Conservation (phyloP, 2,797 vertebrate genomes). For the Ptychadena robeensis region DNA sequence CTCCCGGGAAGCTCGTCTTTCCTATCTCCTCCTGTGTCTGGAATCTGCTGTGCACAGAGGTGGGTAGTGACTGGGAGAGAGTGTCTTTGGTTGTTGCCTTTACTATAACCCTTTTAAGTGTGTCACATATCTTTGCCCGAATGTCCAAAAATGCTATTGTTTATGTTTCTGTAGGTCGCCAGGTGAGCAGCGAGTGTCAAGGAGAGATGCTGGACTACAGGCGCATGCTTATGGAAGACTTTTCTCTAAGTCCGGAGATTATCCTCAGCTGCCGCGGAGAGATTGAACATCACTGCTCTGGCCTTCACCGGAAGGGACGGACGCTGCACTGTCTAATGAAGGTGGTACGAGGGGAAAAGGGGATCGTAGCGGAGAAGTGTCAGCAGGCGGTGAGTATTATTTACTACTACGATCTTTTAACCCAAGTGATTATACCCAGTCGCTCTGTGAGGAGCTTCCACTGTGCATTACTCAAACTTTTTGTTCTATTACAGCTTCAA, state of each 20-base stretch:
- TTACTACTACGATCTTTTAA: not conserved
- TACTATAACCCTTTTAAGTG: too few species aligned
- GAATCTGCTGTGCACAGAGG: constrained; percentile 94
- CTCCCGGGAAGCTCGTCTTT: constrained; percentile 90
- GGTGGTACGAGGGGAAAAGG: constrained; percentile 86
- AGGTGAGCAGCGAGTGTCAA: constrained; percentile 93
- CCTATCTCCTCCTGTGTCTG: constrained; percentile 93
- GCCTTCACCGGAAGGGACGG: constrained; percentile 92
- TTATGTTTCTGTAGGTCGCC: not conserved
- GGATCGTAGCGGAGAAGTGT: constrained; percentile 83
- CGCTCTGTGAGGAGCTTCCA: not conserved
- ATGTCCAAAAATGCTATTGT: not conserved
- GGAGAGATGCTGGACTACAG: constrained; percentile 97
- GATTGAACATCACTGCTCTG: constrained; percentile 93
- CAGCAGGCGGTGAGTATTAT: constrained; percentile 86
- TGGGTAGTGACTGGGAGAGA: constrained; percentile 61
- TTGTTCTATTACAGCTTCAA: constrained; percentile 82
- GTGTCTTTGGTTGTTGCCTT: too few species aligned
- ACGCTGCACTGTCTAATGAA: constrained; percentile 97
- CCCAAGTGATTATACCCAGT: not conserved
- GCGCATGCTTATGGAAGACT: constrained; percentile 98
- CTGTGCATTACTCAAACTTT: not conserved
- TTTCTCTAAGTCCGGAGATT: constrained; percentile 94
- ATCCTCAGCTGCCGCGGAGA: constrained; percentile 93
- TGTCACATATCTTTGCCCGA: too few species aligned